Evolutionary conservation across 2,113 vertebrate genomes (phyloP).

Genomic region (Thalassarche chlororhynchos): DNA sequence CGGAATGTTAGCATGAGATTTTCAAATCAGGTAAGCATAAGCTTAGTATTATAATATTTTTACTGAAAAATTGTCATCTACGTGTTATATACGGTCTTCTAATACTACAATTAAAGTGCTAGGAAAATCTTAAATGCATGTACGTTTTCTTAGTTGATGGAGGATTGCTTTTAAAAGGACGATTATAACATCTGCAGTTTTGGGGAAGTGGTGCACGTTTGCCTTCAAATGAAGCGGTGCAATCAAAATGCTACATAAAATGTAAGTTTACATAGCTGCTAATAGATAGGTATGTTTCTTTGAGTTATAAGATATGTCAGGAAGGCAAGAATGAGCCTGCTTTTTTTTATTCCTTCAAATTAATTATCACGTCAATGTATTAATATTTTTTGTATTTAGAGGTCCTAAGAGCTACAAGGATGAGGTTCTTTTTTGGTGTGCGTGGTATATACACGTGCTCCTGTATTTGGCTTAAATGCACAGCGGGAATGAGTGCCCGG

Average conservation of each 20-base stretch:
- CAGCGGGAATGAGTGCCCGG: not conserved
- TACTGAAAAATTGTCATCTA: not conserved
- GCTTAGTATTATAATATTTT: not conserved
- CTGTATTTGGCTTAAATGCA: not conserved
- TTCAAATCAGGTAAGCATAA: conserved; percentile 90
- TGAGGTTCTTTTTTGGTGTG: not conserved
- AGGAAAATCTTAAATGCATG: not conserved
- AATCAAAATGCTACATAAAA: not conserved
- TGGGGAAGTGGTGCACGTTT: not conserved
- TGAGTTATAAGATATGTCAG: not conserved
- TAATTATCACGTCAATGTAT: not conserved
- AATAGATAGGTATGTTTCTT: not conserved
- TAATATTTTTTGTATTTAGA: not conserved
- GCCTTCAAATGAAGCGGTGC: not conserved
- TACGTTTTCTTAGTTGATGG: not conserved
- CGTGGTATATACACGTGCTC: not conserved
- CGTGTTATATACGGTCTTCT: fast-evolving
- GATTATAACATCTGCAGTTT: not conserved
- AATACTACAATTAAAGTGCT: not conserved
- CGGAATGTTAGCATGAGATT: conserved; percentile 96
- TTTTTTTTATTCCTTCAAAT: not conserved
- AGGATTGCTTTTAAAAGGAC: not conserved
- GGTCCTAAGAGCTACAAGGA: not conserved
- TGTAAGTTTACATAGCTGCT: not conserved
- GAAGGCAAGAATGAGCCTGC: not conserved